Evolutionary conservation across 1,140 invertebrate species (phyloP).

Genomic region (Parapsyche elsis): DNA sequence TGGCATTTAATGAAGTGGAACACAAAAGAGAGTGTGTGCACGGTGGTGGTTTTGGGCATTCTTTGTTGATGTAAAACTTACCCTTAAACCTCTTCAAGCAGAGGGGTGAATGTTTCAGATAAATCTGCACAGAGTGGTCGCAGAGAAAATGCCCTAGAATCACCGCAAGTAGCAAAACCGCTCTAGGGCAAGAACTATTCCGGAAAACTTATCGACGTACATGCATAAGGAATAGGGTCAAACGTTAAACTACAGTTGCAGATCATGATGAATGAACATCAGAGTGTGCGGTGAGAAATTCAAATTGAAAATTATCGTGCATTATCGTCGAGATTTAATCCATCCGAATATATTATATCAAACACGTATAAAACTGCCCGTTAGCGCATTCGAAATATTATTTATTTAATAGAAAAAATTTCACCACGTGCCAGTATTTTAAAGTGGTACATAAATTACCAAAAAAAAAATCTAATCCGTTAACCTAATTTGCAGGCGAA

Average conservation of each 20-base stretch:
- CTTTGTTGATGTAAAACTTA: conserved; percentile 41
- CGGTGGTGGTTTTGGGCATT: not conserved
- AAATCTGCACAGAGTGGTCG: conserved; percentile 11
- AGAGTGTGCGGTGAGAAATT: too few relatives aligned
- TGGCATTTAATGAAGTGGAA: conserved; percentile 34
- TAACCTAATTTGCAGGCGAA: not conserved
- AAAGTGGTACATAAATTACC: not conserved
- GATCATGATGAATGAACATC: too few relatives aligned
- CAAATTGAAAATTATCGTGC: too few relatives aligned
- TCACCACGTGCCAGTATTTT: not conserved
- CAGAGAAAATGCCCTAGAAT: not conserved
- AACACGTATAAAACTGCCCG: too few relatives aligned
- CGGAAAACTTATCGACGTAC: not conserved
- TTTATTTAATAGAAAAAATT: not conserved
- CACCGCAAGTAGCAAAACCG: conserved; percentile 7
- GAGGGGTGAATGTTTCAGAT: not conserved
- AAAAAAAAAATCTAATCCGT: not conserved
- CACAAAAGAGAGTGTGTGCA: not conserved
- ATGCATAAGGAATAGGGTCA: conserved; percentile 36
- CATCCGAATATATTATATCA: too few relatives aligned
- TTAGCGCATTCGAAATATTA: too few relatives aligned
- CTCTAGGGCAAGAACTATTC: not conserved
- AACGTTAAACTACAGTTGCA: not conserved
- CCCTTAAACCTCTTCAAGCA: not conserved
- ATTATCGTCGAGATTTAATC: too few relatives aligned